A percentile compares a stretch with the other conserved stretches of the same genome.
Evolutionary conservation across 1,140 invertebrate species (phyloP).

Genomic region (Drosophila sulfurigaster): DNA sequence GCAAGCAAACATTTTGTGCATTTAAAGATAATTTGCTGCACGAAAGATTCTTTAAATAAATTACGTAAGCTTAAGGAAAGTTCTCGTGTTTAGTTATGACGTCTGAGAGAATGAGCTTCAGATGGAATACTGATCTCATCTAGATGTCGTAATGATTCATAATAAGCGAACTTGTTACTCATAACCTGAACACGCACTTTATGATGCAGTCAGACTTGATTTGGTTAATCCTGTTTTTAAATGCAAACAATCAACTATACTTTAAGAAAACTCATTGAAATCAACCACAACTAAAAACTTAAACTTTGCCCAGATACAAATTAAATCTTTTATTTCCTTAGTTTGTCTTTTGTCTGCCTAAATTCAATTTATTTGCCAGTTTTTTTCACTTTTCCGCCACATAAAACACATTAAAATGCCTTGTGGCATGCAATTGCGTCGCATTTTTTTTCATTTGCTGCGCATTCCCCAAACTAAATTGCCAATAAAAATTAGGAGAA

Average conservation of each 20-base stretch:
- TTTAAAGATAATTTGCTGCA: no score
- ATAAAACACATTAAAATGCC: conserved; percentile 29
- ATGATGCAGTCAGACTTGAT: not conserved
- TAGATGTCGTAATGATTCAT: not conserved
- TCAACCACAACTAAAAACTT: no score
- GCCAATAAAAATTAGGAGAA: conserved; percentile 42
- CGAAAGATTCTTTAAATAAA: no score
- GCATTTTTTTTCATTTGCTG: conserved; percentile 40
- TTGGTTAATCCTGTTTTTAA: not conserved
- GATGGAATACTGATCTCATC: not conserved
- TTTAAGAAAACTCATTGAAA: not conserved
- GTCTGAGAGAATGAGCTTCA: not conserved
- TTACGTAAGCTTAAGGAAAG: not conserved
- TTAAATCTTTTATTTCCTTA: not conserved
- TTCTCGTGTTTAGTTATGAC: not conserved
- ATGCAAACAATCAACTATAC: not conserved
- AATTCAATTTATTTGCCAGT: conserved; percentile 5
- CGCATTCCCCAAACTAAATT: conserved; percentile 30
- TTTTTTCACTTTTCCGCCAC: conserved; percentile 39
- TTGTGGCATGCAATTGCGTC: conserved; percentile 34
- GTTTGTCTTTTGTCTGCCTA: not conserved
- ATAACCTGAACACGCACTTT: not conserved
- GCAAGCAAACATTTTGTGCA: not conserved
- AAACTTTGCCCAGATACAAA: no score
- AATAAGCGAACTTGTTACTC: not conserved